phyloP scores from a whole-genome alignment of 2,113 vertebrate species.

The Brachirus orientalis region DNA sequence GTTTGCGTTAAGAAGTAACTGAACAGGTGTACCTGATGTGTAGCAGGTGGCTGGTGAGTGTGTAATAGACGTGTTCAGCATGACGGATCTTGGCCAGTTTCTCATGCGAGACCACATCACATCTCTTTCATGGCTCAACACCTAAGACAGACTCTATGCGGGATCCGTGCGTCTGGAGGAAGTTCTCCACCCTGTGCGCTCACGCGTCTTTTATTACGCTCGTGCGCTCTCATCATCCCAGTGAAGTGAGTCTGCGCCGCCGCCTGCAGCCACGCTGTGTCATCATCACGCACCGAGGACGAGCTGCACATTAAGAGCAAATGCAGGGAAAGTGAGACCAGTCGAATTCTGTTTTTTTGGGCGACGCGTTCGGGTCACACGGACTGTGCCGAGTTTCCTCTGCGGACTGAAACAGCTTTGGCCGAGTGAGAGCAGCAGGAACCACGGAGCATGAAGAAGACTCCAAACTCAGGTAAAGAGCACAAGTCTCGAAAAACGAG shows the following conservation, averaged over 20 bases:
- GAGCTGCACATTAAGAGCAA: slow-evolving; percentile 10
- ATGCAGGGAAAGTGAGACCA: slow-evolving; percentile 7
- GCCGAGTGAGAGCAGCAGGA: slow-evolving; percentile 13
- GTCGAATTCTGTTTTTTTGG: neutral
- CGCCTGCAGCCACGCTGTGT: slow-evolving; percentile 14
- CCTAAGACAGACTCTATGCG: too few relatives aligned
- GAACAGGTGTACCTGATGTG: too few relatives aligned
- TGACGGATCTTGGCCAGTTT: too few relatives aligned
- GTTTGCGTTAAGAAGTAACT: too few relatives aligned
- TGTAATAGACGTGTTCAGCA: too few relatives aligned
- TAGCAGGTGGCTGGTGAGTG: too few relatives aligned
- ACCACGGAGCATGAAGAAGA: slow-evolving; percentile 71
- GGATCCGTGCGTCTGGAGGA: too few relatives aligned
- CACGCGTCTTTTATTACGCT: neutral
- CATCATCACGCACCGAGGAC: slow-evolving; percentile 32
- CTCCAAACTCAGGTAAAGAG: slow-evolving; percentile 63
- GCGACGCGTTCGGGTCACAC: slow-evolving; percentile 7
- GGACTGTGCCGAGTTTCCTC: slow-evolving; percentile 6
- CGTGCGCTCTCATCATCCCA: slow-evolving; percentile 29
- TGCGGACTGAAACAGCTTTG: slow-evolving; percentile 4
- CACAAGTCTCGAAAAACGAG: too few relatives aligned
- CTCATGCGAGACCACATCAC: too few relatives aligned
- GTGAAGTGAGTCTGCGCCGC: too few relatives aligned
- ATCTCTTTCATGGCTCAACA: too few relatives aligned
- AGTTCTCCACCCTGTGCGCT: neutral